Conservation (phyloP, 2,888 invertebrate species). For the Asteroscopus sphinx region DNA sequence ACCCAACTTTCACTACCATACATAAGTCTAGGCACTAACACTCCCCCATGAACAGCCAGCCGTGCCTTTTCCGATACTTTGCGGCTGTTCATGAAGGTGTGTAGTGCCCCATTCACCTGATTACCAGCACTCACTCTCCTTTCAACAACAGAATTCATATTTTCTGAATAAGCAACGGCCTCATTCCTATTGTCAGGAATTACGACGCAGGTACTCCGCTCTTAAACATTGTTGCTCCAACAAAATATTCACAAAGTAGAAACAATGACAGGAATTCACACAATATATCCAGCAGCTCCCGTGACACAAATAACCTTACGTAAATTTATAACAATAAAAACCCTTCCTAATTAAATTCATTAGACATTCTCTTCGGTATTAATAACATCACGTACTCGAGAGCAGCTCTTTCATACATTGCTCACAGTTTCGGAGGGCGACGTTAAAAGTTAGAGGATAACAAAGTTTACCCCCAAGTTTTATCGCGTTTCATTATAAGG, state of each 20-base stretch:
- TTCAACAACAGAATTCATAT: no score
- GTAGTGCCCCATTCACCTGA: no score
- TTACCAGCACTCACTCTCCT: no score
- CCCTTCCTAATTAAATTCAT: slow-evolving; percentile 32
- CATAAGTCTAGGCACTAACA: no score
- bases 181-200: no score
- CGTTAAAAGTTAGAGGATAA: slow-evolving; percentile 43
- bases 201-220: background rate
- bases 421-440: slow-evolving; percentile 9
- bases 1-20: no score
- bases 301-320: background rate
- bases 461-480: slow-evolving; percentile 59
- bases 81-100: no score
- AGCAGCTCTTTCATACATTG: slow-evolving; percentile 9
- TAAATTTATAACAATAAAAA: slow-evolving; percentile 10
- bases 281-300: slow-evolving; percentile 3
- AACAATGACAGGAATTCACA: slow-evolving; percentile 17
- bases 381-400: slow-evolving; percentile 5
- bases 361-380: background rate
- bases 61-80: no score
- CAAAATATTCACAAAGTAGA: slow-evolving; percentile 6
- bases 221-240: background rate
- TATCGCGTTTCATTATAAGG: slow-evolving; percentile 54
- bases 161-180: no score
- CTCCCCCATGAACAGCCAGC: no score